Evolutionary conservation across 2,888 invertebrate genomes (phyloP), one percentile per base, ranked within the genome.

Genomic region (Coelopa pilipes): DNA sequence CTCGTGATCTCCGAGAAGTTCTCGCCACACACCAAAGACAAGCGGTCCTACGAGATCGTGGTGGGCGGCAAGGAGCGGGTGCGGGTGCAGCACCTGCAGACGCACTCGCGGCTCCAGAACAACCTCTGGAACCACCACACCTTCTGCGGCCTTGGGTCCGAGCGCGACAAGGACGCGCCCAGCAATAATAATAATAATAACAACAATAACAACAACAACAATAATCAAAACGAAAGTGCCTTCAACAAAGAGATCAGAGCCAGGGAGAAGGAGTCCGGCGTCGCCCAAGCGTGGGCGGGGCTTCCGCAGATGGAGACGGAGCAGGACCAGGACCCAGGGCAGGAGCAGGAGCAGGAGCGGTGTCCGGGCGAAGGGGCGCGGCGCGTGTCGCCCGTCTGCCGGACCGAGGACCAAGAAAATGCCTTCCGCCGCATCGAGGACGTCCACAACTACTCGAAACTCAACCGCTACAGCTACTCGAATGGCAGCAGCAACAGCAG

Each of bases 391-490:
- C 19, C 70, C 49, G 49, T 73, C 60, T 70, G 81, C 77, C 81
- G 84, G 75, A 86, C 84, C 77, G 82, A 85, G 78, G 83, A 86
- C 85, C 87, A 86, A 81, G 86, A 86, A 82, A 81, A 85, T 84
- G 87, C 87, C 80, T 87, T 84, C 82, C 84, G 85, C 66, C 84
- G 81, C 76, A 86, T 87, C 74, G 84, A 87, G 76, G 85, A 86
- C 79, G 87, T 87, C 62, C 87, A 87, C 75, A 87, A 88, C 76
- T 87, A 88, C 80, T 87, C 88, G 21, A 88, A 87, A 80, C 77
- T 84, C 74, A 86, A 83, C 71, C 80, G 80, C 66, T 81, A 79
- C 74, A 78, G 74, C n/a, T 77, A 78, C 72, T 77, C 78, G 11
- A 79, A 80, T 59, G 78, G 77, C 63, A 82, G 80, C 76, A 82